Evolutionary conservation across 2,888 invertebrate species (phyloP), one percentile per base, ranked within the genome.

Genomic region (Cephus spinipes): DNA sequence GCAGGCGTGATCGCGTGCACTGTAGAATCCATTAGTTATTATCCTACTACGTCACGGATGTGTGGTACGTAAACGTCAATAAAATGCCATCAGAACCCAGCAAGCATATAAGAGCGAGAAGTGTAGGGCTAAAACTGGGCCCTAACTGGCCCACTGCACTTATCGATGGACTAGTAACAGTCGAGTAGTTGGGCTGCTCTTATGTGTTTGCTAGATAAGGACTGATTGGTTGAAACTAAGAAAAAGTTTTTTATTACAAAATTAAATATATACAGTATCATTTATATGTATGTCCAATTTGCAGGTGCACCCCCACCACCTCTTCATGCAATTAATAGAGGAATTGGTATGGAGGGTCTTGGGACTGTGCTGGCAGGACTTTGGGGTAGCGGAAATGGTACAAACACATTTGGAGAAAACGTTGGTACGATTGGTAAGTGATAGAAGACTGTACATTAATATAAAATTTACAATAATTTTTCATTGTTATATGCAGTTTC

Each of bases 341-440:
- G 97, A 0, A 95, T 97, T 68, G 95, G 95, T 68, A 95, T 96
- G 0, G 97, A 98, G 91, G 97, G 97, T 0, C 91, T 97, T 0
- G 96, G 97, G n/a, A 96, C 97, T 0, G 92, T 97, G 78, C 91
- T 98, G 73, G 96, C 97, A 0, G 97, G 97, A 0, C 93, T 97
- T 6, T 96, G 96, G 95, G 98, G 97, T 12, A 94, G 96, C 36
- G 97, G 97, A 1, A 97, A 96, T 87, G 97, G 97, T 0, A 97
- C 97, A 74, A 97, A 97, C 84, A 97, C 97, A 4, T 97, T 97
- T 88, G 96, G 97, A 76, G 97, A 97, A 90, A 97, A 97, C 90
- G 97, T 98, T 71, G 97, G 97, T 0, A 97, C 97, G 1, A 97
- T 98, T 82, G 97, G 97, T 55, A 85, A 69, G 80, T 73, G 69